phyloP scores from a whole-genome alignment of 2,113 vertebrate genomes.

The Choloepus hoffmanni region DNA sequence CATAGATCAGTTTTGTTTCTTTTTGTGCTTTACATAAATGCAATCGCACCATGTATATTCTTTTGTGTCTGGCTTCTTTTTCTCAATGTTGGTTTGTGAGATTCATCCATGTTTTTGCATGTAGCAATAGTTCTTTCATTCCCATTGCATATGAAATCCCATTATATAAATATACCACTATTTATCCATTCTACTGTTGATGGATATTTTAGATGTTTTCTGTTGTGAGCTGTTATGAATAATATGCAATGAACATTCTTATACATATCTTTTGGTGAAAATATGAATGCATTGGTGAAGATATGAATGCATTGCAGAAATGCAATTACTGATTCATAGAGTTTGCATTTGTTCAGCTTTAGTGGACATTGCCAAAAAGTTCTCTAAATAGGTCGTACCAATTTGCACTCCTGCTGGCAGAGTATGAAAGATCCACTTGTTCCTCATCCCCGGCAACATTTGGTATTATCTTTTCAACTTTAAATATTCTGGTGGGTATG shows the following conservation, averaged over 20 bases:
- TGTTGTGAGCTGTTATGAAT: neutral
- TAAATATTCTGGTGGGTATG: neutral
- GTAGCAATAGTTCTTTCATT: neutral
- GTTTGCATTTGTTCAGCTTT: neutral
- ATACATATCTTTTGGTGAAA: neutral
- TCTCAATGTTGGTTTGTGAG: neutral
- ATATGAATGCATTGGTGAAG: neutral
- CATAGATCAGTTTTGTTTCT: neutral
- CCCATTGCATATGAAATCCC: neutral
- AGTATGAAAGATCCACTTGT: conserved; percentile 3
- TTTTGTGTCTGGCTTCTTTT: neutral
- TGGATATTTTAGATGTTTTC: neutral
- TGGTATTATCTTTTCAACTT: neutral
- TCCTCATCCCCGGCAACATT: neutral
- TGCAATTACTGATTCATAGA: neutral
- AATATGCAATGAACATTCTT: neutral
- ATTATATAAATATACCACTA: neutral
- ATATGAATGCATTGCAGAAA: neutral
- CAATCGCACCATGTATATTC: neutral
- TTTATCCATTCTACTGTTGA: neutral
- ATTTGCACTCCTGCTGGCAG: neutral
- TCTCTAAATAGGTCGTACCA: neutral
- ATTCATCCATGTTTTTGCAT: neutral
- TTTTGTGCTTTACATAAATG: neutral
- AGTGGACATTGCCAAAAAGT: neutral